phyloP scores from a whole-genome alignment of 2,797 vertebrate genomes.

The Crenichthys baileyi region DNA sequence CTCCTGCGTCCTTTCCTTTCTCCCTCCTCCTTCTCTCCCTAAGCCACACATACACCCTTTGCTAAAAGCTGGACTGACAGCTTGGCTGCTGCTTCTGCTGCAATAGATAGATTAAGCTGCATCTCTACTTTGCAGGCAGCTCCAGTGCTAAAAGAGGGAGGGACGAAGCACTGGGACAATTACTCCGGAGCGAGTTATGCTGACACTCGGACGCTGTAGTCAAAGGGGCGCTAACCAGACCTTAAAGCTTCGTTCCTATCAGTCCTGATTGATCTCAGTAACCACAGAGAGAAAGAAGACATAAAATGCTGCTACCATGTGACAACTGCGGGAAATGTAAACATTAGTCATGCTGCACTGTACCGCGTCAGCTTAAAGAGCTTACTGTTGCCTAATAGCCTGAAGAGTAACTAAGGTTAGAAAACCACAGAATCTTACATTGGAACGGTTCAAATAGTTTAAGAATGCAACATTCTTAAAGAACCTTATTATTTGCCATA shows the following conservation, averaged over 20 bases:
- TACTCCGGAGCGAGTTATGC: slow-evolving; percentile 67
- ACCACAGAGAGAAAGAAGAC: slow-evolving; percentile 37
- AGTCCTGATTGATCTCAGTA: slow-evolving; percentile 40
- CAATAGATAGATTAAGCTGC: slow-evolving; percentile 75
- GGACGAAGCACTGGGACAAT: slow-evolving; percentile 66
- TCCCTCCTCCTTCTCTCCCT: slow-evolving; percentile 21
- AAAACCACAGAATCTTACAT: slow-evolving; percentile 20
- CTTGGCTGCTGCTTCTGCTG: slow-evolving; percentile 71
- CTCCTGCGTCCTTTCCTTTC: slow-evolving; percentile 42
- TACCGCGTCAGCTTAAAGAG: slow-evolving; percentile 43
- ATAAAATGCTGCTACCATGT: slow-evolving; percentile 36
- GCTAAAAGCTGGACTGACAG: slow-evolving; percentile 76
- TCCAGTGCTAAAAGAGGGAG: slow-evolving; percentile 61
- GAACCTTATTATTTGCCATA: not conserved
- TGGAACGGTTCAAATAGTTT: not conserved
- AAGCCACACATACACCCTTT: slow-evolving; percentile 58
- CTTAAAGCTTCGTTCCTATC: slow-evolving; percentile 60
- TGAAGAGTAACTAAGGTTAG: slow-evolving; percentile 12
- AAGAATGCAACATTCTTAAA: slow-evolving; percentile 1
- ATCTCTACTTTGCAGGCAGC: slow-evolving; percentile 74
- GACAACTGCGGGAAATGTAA: slow-evolving; percentile 49
- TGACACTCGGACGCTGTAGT: slow-evolving; percentile 64
- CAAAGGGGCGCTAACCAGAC: slow-evolving; percentile 54
- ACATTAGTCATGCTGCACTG: slow-evolving; percentile 42
- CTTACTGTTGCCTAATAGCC: slow-evolving; percentile 41